A percentile compares a stretch with the other conserved stretches of the same genome.
Evolutionary conservation across 2,797 vertebrate species (phyloP).

Genomic region (Rhynchonycteris naso): DNA sequence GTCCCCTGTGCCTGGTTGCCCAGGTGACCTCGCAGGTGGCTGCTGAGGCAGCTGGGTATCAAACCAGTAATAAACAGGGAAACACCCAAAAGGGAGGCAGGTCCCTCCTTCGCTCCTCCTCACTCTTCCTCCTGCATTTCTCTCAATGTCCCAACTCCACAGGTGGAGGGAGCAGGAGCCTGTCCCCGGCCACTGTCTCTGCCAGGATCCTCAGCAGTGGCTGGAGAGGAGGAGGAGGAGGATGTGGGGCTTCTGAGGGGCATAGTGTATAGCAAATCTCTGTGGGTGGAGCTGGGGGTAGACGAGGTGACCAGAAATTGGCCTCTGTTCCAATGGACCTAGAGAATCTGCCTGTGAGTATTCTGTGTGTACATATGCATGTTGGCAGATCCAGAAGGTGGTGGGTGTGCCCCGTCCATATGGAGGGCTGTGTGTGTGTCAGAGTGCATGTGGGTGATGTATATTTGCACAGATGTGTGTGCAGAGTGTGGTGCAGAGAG

Average conservation of each 20-base stretch:
- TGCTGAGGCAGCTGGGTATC: slow-evolving; percentile 80
- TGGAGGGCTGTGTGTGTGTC: neutral
- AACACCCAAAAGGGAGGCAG: slow-evolving; percentile 70
- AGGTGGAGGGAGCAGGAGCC: slow-evolving; percentile 4
- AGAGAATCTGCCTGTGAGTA: slow-evolving; percentile 87
- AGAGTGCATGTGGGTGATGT: neutral
- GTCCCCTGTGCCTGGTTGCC: slow-evolving; percentile 83
- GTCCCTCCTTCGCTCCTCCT: slow-evolving; percentile 53
- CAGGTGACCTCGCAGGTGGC: slow-evolving; percentile 86
- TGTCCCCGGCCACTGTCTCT: neutral
- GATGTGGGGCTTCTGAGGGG: slow-evolving; percentile 45
- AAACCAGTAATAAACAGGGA: slow-evolving; percentile 78
- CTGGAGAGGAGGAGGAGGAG: neutral
- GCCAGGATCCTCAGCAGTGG: neutral
- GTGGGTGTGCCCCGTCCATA: neutral
- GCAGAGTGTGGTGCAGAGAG: neutral
- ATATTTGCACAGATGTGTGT: neutral
- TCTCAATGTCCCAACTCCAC: neutral
- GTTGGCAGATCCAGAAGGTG: neutral
- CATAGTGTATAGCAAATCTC: slow-evolving; percentile 6
- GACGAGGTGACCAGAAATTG: slow-evolving; percentile 36
- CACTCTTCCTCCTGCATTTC: neutral
- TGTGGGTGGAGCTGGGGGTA: neutral
- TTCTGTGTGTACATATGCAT: slow-evolving; percentile 42
- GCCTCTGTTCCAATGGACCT: slow-evolving; percentile 82